Conservation (phyloP, 2,888 invertebrate genomes). For the Drepana falcataria region DNA sequence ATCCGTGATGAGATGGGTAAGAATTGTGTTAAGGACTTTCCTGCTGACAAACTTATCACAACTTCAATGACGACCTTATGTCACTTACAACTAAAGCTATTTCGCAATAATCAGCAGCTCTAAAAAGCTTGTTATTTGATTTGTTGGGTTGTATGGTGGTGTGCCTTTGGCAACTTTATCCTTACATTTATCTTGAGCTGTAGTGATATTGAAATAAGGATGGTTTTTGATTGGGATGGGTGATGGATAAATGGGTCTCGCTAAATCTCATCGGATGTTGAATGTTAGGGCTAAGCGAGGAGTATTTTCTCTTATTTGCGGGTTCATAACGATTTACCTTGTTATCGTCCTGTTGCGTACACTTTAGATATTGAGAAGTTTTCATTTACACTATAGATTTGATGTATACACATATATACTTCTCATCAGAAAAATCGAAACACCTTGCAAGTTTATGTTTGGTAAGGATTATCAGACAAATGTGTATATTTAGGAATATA, state of each 20-base stretch:
- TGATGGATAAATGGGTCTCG: neutral
- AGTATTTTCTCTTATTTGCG: constrained; percentile 26
- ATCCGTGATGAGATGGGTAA: constrained; percentile 45
- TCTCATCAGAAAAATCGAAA: too few relatives aligned
- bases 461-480: too few relatives aligned
- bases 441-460: too few relatives aligned
- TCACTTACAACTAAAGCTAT: neutral
- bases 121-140: neutral
- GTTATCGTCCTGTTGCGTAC: constrained; percentile 27
- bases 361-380: neutral
- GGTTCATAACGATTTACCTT: constrained; percentile 40
- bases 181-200: constrained; percentile 8
- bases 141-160: neutral
- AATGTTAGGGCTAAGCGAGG: constrained; percentile 30
- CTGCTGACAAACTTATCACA: constrained; percentile 6
- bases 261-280: constrained; percentile 36
- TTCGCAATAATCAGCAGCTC: neutral
- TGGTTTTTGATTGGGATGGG: constrained; percentile 10
- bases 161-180: constrained; percentile 3
- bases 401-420: neutral
- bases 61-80: neutral
- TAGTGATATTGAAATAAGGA: constrained; percentile 3
- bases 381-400: too few relatives aligned
- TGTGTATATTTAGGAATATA: too few relatives aligned
- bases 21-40: constrained; percentile 58